A percentile compares a stretch with the other conserved stretches of the same genome.
Evolutionary conservation across 1,140 invertebrate species (phyloP).

Genomic region (Aradophagus sp.): DNA sequence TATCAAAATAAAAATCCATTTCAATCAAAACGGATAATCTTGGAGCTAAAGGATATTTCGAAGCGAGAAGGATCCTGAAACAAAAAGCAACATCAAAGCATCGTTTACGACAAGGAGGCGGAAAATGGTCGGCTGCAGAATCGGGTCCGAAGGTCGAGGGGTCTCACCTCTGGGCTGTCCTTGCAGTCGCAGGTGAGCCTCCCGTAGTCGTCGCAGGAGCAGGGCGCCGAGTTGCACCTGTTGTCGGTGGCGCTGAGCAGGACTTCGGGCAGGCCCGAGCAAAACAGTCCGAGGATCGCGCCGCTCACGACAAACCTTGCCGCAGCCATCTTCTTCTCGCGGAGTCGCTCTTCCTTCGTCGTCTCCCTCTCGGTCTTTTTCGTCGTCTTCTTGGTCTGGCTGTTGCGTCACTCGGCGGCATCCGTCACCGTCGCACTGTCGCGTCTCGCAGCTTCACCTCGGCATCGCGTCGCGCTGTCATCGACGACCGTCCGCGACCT

Average conservation of each 20-base stretch:
- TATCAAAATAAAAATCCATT: too few species aligned
- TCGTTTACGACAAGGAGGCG: too few species aligned
- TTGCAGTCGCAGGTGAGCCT: slow-evolving; percentile 77
- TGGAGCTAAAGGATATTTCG: too few species aligned
- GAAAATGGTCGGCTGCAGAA: too few species aligned
- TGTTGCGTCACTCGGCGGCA: slow-evolving; percentile 31
- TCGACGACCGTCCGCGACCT: slow-evolving; percentile 22
- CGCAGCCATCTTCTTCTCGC: slow-evolving; percentile 66
- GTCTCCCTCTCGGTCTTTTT: slow-evolving; percentile 20
- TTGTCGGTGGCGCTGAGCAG: slow-evolving; percentile 69
- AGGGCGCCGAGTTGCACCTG: slow-evolving; percentile 76
- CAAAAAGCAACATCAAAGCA: too few species aligned
- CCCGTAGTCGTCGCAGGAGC: slow-evolving; percentile 77
- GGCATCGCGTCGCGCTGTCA: slow-evolving; percentile 40
- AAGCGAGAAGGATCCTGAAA: too few species aligned
- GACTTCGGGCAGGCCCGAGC: slow-evolving; percentile 61
- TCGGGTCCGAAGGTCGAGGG: too few species aligned
- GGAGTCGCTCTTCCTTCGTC: too few species aligned
- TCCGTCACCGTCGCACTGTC: slow-evolving; percentile 39
- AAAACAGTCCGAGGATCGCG: slow-evolving; percentile 69
- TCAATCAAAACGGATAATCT: too few species aligned
- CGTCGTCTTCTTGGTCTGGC: slow-evolving; percentile 22
- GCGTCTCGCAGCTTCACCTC: slow-evolving; percentile 34
- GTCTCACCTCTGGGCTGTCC: slow-evolving; percentile 72
- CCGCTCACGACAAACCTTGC: slow-evolving; percentile 66